Evolutionary conservation across 2,888 invertebrate species (phyloP).

Genomic region (Macaria notata): DNA sequence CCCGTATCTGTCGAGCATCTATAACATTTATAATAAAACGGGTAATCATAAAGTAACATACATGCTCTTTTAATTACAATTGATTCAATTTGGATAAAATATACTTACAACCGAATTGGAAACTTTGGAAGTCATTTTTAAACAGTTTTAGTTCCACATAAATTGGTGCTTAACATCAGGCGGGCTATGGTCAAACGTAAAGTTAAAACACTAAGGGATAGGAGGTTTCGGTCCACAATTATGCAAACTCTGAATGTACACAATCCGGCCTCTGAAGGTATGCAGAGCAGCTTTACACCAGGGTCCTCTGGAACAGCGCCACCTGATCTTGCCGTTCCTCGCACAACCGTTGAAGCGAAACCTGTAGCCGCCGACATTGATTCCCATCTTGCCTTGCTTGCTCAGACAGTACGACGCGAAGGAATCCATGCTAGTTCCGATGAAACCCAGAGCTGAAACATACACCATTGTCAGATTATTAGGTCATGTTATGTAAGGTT

Average conservation of each 20-base stretch:
- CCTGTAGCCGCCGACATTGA: constrained; percentile 73
- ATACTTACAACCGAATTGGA: no score
- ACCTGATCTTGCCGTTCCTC: constrained; percentile 73
- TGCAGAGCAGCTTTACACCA: constrained; percentile 78
- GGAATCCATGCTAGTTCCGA: constrained; percentile 67
- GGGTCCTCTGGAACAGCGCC: constrained; percentile 73
- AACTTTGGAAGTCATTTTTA: no score
- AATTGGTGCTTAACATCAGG: no score
- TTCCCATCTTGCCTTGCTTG: constrained; percentile 78
- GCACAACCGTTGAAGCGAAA: constrained; percentile 76
- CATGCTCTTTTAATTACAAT: no score
- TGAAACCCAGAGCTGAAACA: constrained; percentile 51
- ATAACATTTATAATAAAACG: no score
- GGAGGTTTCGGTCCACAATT: constrained; percentile 75
- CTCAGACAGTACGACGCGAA: constrained; percentile 77
- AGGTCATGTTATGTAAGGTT: no score
- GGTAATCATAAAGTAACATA: no score
- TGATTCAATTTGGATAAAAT: no score
- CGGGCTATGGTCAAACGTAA: no score
- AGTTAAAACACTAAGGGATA: constrained; percentile 11
- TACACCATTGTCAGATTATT: background rate
- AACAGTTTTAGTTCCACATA: no score
- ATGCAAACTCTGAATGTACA: constrained; percentile 73
- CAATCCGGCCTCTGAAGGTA: constrained; percentile 70
- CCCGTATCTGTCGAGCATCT: no score